A percentile compares a stretch with the other conserved stretches of the same genome.
These are phyloP conservation scores for Ptilorrhoa leucosticta DNA, from an alignment of 2,113 vertebrate species.

Conservation along the genomic window DNA sequence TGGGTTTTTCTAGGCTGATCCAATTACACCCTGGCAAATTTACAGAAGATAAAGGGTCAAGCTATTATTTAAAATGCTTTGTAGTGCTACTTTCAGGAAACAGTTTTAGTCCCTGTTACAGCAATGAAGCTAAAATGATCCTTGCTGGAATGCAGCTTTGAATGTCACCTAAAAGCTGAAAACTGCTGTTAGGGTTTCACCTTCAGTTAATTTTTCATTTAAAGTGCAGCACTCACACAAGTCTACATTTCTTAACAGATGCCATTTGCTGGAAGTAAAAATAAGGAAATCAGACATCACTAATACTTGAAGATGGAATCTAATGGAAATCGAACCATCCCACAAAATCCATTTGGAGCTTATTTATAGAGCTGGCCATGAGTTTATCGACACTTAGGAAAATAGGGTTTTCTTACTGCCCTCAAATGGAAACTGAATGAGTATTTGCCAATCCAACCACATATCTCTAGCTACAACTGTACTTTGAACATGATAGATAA, in stretches of 20 bases:
- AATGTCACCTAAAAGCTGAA: neutral
- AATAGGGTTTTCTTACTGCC: neutral
- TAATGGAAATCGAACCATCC: slow-evolving; percentile 43
- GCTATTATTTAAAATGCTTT: neutral
- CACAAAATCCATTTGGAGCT: slow-evolving; percentile 35
- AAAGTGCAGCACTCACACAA: neutral
- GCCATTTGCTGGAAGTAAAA: neutral
- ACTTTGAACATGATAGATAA: slow-evolving; percentile 13
- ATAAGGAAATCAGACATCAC: slow-evolving; percentile 1
- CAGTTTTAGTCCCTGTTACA: neutral
- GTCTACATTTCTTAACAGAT: neutral
- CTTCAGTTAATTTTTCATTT: slow-evolving; percentile 36
- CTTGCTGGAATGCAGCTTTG: neutral
- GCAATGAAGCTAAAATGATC: neutral
- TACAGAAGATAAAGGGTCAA: neutral
- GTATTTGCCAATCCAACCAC: neutral
- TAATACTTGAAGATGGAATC: slow-evolving; percentile 16
- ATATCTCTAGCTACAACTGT: neutral
- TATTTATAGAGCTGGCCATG: slow-evolving; percentile 12
- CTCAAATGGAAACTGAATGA: slow-evolving; percentile 1
- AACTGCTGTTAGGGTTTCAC: neutral
- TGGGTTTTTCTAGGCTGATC: neutral
- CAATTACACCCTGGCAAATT: neutral
- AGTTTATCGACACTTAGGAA: slow-evolving; percentile 6
- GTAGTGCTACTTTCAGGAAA: neutral